phyloP scores from a whole-genome alignment of 2,797 vertebrate genomes.

The Falco berigora region DNA sequence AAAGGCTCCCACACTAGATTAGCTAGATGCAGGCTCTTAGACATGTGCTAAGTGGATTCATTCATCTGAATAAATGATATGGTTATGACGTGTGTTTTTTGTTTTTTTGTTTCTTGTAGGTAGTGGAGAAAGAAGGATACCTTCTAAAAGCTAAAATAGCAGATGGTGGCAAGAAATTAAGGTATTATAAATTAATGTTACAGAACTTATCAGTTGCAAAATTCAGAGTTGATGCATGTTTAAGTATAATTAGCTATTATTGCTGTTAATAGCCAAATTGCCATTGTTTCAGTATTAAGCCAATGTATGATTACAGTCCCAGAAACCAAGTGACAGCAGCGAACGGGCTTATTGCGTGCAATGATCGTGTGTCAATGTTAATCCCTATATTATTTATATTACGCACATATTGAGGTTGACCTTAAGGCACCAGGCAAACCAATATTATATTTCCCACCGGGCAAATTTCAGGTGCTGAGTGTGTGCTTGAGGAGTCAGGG shows the following conservation, averaged over 20 bases:
- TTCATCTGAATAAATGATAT: neutral
- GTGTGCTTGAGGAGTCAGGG: neutral
- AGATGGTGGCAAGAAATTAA: constrained; percentile 90
- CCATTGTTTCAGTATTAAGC: neutral
- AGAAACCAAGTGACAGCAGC: neutral
- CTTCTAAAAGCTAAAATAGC: constrained; percentile 91
- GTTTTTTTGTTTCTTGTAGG: constrained; percentile 65
- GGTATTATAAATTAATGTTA: constrained; percentile 59
- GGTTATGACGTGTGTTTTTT: neutral
- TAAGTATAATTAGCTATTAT: neutral
- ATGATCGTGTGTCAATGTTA: neutral
- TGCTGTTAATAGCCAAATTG: neutral
- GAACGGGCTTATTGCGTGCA: neutral
- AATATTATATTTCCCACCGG: neutral
- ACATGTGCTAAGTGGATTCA: neutral
- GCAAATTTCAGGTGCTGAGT: neutral
- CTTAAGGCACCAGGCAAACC: neutral
- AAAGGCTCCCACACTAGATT: neutral
- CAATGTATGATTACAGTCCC: neutral
- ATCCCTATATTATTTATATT: neutral
- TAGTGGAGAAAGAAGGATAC: constrained; percentile 83
- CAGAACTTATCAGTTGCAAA: neutral
- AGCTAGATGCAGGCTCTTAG: neutral
- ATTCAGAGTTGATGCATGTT: neutral
- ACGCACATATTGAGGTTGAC: neutral